Base-by-base conservation (phyloP, 1,140 invertebrate species). In the Cataglyphis hispanica region DNA sequence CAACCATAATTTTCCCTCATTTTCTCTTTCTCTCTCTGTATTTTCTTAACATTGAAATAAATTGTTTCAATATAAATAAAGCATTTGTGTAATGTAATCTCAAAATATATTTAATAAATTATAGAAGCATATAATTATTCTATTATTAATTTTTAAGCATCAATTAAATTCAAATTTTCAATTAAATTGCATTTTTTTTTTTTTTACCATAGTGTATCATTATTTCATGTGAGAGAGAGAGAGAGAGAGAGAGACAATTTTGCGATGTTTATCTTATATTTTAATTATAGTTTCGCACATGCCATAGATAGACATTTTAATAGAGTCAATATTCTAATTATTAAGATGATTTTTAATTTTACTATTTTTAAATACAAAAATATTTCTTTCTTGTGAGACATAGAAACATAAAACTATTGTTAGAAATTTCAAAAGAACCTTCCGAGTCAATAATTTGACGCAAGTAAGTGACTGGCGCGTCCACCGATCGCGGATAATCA, bases 401-500 rank as follows among this genome's bases (percentile, higher is more conserved):
- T 13, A 22, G 5, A 67, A 50, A 31, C 16, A 11, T 34, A 60
- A 80, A 37, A 34, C 22, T 53, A 2, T 77, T 25, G 25, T 7
- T n/a, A 7, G 13, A n/a, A 70, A 10, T 60, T 31, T 5, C 0
- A n/a, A 46, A 46, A 50, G 46, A 60, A 72, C 22, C 25, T 72
- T n/a, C 19, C 3, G 5, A 34, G 58, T 25, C 67, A 34, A 60
- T 60, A 43, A 70, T 40, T n/a, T n/a, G 50, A 58, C 58, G 16
- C 60, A 25, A 88, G 50, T 74, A 85, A 56, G 22, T 46, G 40
- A n/a, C 22, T 40, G 74, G 46, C 63, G 25, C 31, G 27, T 64
- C 43, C 43, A 43, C 37, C 22, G 34, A 58, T 58, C 19, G n/a
- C 22, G 66, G 61, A 70, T 83, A 74, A 83, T 83, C 53, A 43